Base-by-base conservation (phyloP, 2,113 vertebrate genomes). In the Anhinga rufa region DNA sequence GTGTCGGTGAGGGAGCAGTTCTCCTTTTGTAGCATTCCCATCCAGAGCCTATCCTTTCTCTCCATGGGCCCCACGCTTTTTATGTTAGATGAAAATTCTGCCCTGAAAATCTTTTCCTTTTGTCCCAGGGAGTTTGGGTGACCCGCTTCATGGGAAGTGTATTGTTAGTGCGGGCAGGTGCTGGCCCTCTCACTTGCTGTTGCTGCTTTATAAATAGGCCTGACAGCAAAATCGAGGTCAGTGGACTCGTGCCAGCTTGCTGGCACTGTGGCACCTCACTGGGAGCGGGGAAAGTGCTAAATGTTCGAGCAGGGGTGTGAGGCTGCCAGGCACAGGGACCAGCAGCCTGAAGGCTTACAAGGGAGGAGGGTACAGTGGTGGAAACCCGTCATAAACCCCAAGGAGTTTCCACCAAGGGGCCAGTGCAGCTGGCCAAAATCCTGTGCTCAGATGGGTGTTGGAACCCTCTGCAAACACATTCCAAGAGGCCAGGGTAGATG, bases 11-110 rank as follows among this genome's bases (percentile, higher is more conserved):
- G 55, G 65, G 12, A 44, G 17, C 49, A 4, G 8, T 38, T 38
- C 19, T 81, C 11, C 22, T 24, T 5, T 5, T 29, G 21, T 20
- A 10, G 19, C 26, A 31, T 70, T 87, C 32, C 40, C 48, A 49
- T 8, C 32, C 28, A 17, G 77, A 66, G 40, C 40, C 25, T 55
- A 7, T 21, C 38, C 42, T 28, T 24, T 28, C 17, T 36, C 28
- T 85, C n/a, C n/a, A 4, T 20, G 7, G 17, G 42, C 12, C 36
- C 7, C 10, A 12, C 0, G 0, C 42, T 49, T 61, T 22, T 54
- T 40, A 25, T 19, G 19, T 17, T 15, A 24, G 17, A 19, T 46
- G 44, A 65, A 64, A 49, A 12, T 19, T 55, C 32, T 60, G 60
- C 3, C 40, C 77, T 77, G 49, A 31, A 85, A 54, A 86, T 36